Conservation (phyloP, 2,797 vertebrate genomes). For the Uromys caudimaculatus region DNA sequence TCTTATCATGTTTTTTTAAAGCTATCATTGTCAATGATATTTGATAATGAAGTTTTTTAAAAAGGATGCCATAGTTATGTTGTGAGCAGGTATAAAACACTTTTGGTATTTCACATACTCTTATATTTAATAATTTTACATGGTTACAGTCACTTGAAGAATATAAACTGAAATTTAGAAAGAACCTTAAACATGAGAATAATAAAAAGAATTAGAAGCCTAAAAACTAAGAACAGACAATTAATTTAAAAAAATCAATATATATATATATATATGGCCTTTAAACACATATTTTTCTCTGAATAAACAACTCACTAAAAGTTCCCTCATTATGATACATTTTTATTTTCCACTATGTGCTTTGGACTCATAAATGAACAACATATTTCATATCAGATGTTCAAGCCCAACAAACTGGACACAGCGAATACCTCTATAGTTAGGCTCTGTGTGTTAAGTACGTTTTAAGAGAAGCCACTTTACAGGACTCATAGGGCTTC, state of each 20-base stretch:
- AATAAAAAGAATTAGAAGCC: not conserved
- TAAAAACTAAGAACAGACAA: not conserved
- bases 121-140: not conserved
- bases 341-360: not conserved
- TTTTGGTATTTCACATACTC: not conserved
- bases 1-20: not conserved
- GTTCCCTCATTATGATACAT: not conserved
- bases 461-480: not conserved
- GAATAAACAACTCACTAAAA: not conserved
- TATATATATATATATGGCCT: not conserved
- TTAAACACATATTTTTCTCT: not conserved
- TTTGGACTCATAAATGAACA: not conserved
- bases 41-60: not conserved
- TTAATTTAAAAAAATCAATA: not conserved
- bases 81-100: not conserved
- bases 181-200: not conserved
- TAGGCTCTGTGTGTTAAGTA: not conserved
- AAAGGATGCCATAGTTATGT: not conserved
- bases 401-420: not conserved
- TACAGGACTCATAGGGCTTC: not conserved
- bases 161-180: slow-evolving; percentile 13
- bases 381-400: not conserved
- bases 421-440: not conserved
- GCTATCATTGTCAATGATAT: not conserved
- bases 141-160: not conserved